Evolutionary conservation across 2,797 vertebrate species (phyloP).

Genomic region (Lates japonicus): DNA sequence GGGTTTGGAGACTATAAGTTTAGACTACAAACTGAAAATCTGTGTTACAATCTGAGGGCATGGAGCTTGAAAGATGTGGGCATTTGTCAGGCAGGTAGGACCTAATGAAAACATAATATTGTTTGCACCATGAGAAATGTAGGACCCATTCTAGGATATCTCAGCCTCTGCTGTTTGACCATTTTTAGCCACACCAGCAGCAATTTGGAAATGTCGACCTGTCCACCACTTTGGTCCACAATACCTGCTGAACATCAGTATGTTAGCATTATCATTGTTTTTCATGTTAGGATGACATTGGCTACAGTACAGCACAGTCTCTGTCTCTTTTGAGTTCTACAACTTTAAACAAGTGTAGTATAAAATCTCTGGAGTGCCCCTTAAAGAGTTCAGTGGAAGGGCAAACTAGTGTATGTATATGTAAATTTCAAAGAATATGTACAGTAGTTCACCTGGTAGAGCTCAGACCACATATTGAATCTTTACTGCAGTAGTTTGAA

Average conservation of each 20-base stretch:
- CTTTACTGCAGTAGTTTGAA: too few species aligned
- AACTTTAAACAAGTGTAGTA: background rate
- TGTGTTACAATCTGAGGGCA: background rate
- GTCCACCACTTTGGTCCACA: background rate
- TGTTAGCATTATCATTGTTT: background rate
- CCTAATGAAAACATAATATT: background rate
- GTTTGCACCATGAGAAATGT: background rate
- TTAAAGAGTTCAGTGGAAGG: background rate
- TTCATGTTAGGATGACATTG: background rate
- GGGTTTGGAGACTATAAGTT: background rate
- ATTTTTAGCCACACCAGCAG: background rate
- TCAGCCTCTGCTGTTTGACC: background rate
- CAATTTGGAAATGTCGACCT: background rate
- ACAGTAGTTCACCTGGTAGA: background rate
- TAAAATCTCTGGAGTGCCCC: background rate
- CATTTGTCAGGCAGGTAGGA: background rate
- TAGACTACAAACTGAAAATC: background rate
- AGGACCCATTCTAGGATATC: background rate
- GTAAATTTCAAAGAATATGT: background rate
- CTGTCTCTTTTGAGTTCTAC: too few species aligned
- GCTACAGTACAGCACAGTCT: background rate
- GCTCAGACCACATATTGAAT: too few species aligned
- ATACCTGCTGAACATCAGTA: background rate
- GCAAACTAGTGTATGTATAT: background rate
- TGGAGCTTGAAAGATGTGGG: background rate